phyloP scores from a whole-genome alignment of 2,113 vertebrate species.

The Uropsilus gracilis region DNA sequence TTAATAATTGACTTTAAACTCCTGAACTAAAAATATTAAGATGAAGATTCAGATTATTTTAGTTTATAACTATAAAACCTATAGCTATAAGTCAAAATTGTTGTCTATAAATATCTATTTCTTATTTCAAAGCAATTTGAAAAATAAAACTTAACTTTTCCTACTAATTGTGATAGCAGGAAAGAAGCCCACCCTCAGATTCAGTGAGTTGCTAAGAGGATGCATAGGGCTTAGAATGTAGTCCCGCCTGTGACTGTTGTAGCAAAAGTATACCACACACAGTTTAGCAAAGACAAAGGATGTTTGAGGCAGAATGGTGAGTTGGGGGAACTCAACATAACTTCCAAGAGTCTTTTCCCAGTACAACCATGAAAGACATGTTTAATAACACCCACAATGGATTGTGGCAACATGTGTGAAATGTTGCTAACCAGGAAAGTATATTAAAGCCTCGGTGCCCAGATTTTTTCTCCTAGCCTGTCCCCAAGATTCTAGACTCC shows the following conservation, averaged over 20 bases:
- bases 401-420: neutral
- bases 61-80: neutral
- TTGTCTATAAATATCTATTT: neutral
- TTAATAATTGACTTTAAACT: conserved; percentile 40
- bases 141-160: conserved; percentile 33
- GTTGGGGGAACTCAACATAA: neutral
- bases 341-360: neutral
- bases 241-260: neutral
- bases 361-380: neutral
- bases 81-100: neutral
- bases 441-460: neutral
- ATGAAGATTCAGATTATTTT: conserved; percentile 29
- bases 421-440: neutral
- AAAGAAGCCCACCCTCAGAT: neutral
- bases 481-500: neutral
- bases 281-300: neutral
- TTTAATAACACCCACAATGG: neutral
- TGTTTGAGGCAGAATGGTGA: neutral
- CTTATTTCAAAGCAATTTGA: conserved; percentile 12
- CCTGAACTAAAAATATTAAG: conserved; percentile 32
- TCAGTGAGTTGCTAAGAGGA: neutral
- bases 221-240: neutral
- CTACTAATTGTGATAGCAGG: neutral
- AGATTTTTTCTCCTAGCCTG: neutral
- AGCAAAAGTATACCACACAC: neutral